A percentile compares a stretch with the other conserved stretches of the same genome.
Evolutionary conservation across 64 coral and sea anemone genomes (phyloP).

Genomic region (Stichodactyla mertensii): DNA sequence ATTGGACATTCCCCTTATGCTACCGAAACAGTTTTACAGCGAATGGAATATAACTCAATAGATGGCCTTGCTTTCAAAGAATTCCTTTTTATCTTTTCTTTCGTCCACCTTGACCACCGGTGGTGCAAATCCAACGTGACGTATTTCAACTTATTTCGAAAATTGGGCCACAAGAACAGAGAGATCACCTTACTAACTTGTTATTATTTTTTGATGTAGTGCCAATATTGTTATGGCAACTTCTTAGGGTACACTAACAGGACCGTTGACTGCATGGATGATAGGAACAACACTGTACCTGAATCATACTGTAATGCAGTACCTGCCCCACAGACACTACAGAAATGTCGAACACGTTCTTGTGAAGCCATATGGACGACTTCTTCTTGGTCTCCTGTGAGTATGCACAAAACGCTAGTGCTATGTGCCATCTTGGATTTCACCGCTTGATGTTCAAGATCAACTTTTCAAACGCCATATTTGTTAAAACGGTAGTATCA

Average conservation of each 20-base stretch:
- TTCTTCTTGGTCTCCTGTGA: constrained; percentile 52
- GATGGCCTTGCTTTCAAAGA: too few relatives aligned
- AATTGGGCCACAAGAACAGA: neutral
- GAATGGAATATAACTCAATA: too few relatives aligned
- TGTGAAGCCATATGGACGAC: constrained; percentile 63
- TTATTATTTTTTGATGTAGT: constrained; percentile 29
- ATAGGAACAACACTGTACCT: constrained; percentile 14
- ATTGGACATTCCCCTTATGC: neutral
- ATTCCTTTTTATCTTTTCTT: neutral
- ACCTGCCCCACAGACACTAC: constrained; percentile 40
- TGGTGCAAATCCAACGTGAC: too few relatives aligned
- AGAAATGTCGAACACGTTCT: constrained; percentile 40
- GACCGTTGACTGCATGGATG: constrained; percentile 42
- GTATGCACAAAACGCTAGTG: neutral
- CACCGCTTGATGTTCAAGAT: too few relatives aligned
- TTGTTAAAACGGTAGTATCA: too few relatives aligned
- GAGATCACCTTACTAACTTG: neutral
- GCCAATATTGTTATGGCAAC: constrained; percentile 53
- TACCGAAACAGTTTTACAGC: too few relatives aligned
- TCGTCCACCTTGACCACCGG: neutral
- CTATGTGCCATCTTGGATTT: too few relatives aligned
- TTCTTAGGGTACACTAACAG: constrained; percentile 58
- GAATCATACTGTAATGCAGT: constrained; percentile 44
- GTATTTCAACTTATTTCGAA: too few relatives aligned
- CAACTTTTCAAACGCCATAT: too few relatives aligned